Evolutionary conservation across 2,797 vertebrate genomes (phyloP).

Genomic region (Danio kyathit): DNA sequence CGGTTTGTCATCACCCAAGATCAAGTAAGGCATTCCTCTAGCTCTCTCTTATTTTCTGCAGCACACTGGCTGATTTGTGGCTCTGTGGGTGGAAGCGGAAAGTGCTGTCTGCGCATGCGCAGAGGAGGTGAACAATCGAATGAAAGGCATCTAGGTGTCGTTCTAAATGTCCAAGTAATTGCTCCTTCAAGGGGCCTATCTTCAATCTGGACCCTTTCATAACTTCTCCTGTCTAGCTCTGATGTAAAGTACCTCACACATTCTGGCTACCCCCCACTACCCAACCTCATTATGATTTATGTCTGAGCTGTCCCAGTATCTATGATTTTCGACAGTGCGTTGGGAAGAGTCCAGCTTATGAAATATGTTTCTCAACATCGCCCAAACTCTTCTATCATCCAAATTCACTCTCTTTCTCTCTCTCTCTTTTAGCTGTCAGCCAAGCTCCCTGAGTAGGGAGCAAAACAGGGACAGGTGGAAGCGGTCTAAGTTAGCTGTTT

Average conservation of each 20-base stretch:
- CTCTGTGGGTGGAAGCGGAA: conserved; percentile 62
- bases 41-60: conserved; percentile 10
- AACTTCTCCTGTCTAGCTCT: conserved; percentile 64
- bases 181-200: conserved; percentile 68
- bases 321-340: conserved; percentile 68
- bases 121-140: conserved; percentile 64
- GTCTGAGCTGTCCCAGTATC: conserved; percentile 67
- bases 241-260: conserved; percentile 68
- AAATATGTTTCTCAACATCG: conserved; percentile 64
- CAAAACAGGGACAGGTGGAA: conserved; percentile 67
- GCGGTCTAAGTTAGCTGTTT: conserved; percentile 31
- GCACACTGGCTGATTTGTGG: conserved; percentile 67
- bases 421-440: conserved; percentile 26
- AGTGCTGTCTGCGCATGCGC: conserved; percentile 56
- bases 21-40: conserved; percentile 59
- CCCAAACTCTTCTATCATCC: conserved; percentile 65
- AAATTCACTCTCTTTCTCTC: conserved; percentile 24
- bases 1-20: conserved; percentile 71
- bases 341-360: conserved; percentile 66
- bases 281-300: conserved; percentile 70
- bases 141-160: conserved; percentile 68
- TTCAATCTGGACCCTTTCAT: conserved; percentile 64
- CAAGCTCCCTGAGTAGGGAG: conserved; percentile 57
- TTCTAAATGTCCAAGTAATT: conserved; percentile 77
- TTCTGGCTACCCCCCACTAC: conserved; percentile 33